These are phyloP conservation scores for Dinothrombium tinctorium DNA, from an alignment of 1,140 invertebrate species.

Conservation along the genomic window DNA sequence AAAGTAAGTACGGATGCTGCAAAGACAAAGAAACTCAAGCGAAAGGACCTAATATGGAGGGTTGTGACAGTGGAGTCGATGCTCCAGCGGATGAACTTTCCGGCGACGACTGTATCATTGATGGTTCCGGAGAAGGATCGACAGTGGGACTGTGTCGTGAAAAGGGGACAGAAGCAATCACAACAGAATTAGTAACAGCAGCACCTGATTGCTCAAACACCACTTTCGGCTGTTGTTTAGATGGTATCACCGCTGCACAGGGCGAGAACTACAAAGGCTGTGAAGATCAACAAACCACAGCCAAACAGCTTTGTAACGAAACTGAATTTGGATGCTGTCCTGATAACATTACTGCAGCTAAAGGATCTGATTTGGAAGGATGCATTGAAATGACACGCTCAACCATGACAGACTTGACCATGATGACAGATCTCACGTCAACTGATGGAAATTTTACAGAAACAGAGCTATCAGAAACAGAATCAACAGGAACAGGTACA, in stretches of 20 bases:
- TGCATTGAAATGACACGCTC: conserved; percentile 2
- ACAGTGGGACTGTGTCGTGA: background rate
- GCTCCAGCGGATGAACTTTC: conserved; percentile 14
- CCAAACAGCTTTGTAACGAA: conserved; percentile 32
- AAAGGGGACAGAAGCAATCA: background rate
- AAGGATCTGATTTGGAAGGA: conserved; percentile 20
- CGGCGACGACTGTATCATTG: conserved; percentile 5
- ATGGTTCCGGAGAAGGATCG: background rate
- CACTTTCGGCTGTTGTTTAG: conserved; percentile 75
- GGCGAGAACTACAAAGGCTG: conserved; percentile 27
- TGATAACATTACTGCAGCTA: conserved; percentile 35
- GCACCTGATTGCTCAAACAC: no score
- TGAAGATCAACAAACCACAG: conserved; percentile 6
- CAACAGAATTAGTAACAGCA: background rate
- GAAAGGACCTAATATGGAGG: conserved; percentile 30
- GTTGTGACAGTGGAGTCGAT: conserved; percentile 17
- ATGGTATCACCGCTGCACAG: conserved; percentile 52
- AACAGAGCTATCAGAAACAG: no score
- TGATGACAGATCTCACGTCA: no score
- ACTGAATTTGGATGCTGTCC: conserved; percentile 34
- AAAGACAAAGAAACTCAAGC: conserved; percentile 59
- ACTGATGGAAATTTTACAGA: no score
- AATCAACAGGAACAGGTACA: no score
- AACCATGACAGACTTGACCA: no score
- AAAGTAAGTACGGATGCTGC: conserved; percentile 42